Evolutionary conservation across 2,113 vertebrate species (phyloP), one percentile per base, ranked within the genome.

Genomic region (Potamarius usumacintae): DNA sequence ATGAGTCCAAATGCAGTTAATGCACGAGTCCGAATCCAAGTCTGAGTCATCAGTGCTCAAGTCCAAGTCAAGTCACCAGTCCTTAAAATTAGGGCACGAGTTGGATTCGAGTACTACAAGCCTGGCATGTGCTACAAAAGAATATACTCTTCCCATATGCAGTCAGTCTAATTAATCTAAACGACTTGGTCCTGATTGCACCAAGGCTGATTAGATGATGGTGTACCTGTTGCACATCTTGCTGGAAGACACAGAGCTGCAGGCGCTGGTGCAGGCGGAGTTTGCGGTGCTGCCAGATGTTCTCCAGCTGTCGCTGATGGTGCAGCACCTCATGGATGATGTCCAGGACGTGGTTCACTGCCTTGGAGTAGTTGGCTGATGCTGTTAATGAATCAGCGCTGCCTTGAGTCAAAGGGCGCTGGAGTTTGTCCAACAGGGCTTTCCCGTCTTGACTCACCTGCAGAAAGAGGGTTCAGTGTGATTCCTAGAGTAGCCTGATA

Each of bases 371-470:
- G 94, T 99, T 99, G 81, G 97, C 97, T 0, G 98, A 98, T 11
- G 98, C 95, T 0, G 97, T 99, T 48, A 99, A 92, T 2, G 98
- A 98, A 90, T 99, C 98, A 0, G 97, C 97, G 87, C 97, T 99
- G 86, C 97, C 98, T 0, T 98, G 97, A 71, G 97, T 98, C 94
- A 99, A 88, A 83, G 98, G 98, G 88, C 98, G 95, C 91, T 99
- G 98, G 50, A 99, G 96, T 92, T 99, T 99, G 92, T 99, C 98
- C 77, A 99, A 94, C 6, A 99, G 95, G 3, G 97, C 97, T 93
- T 99, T 99, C 76, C 98, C 98, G 27, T 99, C 98, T 90, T 99
- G 98, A 92, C 98, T 99, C 85, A 99, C 97, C 98, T 99, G 92
- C 55, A 25, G 7, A 79, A 2, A 25, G 62, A 52, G 25, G 25